Percentiles rank a stretch among this genome's conserved stretches.
These are phyloP conservation scores for Pediacus dermestoides DNA, from an alignment of 2,888 invertebrate species.

Conservation along the genomic window DNA sequence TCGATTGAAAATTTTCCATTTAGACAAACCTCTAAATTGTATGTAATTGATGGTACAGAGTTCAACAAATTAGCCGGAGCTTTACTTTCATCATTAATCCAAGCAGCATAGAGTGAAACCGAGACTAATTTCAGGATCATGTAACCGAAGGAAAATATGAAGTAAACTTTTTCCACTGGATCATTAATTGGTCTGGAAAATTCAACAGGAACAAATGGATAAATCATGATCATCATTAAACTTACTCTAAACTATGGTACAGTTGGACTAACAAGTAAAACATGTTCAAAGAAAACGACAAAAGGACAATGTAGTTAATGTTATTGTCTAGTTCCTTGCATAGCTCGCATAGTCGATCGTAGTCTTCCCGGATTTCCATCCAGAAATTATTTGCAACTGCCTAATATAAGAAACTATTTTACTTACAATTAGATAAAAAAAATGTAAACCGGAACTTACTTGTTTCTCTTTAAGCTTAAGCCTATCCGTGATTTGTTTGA, in stretches of 20 bases:
- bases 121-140: constrained; percentile 46
- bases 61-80: constrained; percentile 29
- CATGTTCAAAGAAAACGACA: constrained; percentile 32
- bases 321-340: constrained; percentile 27
- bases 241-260: constrained; percentile 29
- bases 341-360: constrained; percentile 26
- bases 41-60: constrained; percentile 26
- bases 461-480: constrained; percentile 22
- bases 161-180: constrained; percentile 33
- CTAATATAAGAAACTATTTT: constrained; percentile 19
- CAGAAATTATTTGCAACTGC: constrained; percentile 18
- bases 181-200: constrained; percentile 3
- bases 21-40: constrained; percentile 26
- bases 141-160: constrained; percentile 43
- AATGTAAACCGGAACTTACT: too few relatives aligned
- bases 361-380: constrained; percentile 30
- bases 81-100: constrained; percentile 53
- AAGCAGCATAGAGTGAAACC: constrained; percentile 60
- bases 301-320: constrained; percentile 26
- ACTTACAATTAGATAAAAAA: too few relatives aligned
- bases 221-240: constrained; percentile 3
- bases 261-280: constrained; percentile 30
- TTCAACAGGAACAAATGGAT: background rate
- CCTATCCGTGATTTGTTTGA: constrained; percentile 36
- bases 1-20: constrained; percentile 3